Evolutionary conservation across 2,113 vertebrate species (phyloP).

Genomic region (Mixornis gularis): DNA sequence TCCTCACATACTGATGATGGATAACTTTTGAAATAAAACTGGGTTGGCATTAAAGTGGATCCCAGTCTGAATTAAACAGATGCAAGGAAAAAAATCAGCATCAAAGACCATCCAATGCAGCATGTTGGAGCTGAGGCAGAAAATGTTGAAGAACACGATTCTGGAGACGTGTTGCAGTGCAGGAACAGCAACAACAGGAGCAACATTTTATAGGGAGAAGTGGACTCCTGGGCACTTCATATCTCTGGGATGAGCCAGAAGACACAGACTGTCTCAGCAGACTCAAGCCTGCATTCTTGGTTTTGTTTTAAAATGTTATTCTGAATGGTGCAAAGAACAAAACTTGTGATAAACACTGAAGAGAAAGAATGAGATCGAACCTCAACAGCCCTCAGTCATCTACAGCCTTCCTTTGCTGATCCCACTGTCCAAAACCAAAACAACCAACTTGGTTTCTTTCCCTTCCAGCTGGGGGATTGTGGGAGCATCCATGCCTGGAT

Average conservation of each 20-base stretch:
- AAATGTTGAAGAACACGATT: background rate
- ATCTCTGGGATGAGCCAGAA: background rate
- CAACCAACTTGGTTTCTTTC: background rate
- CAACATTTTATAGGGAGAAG: background rate
- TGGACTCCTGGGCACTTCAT: background rate
- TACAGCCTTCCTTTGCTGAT: background rate
- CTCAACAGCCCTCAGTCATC: background rate
- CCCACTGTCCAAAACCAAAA: background rate
- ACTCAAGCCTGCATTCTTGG: background rate
- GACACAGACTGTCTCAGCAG: background rate
- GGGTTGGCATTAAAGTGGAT: background rate
- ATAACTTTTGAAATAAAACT: background rate
- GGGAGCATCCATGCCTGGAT: fast-evolving
- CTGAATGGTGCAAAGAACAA: background rate
- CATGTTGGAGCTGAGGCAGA: background rate
- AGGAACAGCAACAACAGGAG: background rate
- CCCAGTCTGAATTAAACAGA: background rate
- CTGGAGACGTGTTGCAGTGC: background rate
- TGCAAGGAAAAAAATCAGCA: background rate
- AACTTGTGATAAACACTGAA: background rate
- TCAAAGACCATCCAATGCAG: background rate
- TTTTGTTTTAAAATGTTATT: background rate
- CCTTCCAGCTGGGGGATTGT: background rate
- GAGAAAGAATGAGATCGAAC: background rate
- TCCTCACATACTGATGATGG: background rate